phyloP scores from a whole-genome alignment of 2,888 invertebrate genomes.

The Catocala nupta region DNA sequence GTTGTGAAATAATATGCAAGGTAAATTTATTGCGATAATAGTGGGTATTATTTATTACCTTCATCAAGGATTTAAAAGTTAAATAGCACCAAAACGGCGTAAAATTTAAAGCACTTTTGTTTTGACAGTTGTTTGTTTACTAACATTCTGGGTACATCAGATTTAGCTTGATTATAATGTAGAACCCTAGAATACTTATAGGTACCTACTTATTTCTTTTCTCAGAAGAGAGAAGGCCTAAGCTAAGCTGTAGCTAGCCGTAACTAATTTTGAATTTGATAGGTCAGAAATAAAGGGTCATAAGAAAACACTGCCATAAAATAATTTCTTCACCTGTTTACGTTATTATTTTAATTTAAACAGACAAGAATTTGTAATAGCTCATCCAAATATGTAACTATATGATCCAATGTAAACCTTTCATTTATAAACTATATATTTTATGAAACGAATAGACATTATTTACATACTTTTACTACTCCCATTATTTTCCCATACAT shows the following conservation, averaged over 20 bases:
- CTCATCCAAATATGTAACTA: neutral
- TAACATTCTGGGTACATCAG: too few relatives aligned
- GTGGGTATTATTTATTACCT: too few relatives aligned
- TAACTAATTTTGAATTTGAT: constrained; percentile 16
- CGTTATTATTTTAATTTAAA: constrained; percentile 7
- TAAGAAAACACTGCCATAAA: constrained; percentile 61
- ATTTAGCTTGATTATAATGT: neutral
- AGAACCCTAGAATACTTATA: constrained; percentile 3
- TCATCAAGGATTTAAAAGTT: too few relatives aligned
- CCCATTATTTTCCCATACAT: constrained; percentile 19
- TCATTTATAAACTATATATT: constrained; percentile 8
- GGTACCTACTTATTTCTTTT: constrained; percentile 11
- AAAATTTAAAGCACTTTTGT: too few relatives aligned
- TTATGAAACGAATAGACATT: constrained; percentile 17
- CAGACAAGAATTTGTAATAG: neutral
- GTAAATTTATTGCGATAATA: too few relatives aligned
- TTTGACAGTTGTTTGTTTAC: too few relatives aligned
- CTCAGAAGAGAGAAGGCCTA: constrained; percentile 15
- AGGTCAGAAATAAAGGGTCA: constrained; percentile 32
- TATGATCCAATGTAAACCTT: too few relatives aligned
- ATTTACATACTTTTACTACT: constrained; percentile 23
- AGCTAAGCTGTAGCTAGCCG: constrained; percentile 24
- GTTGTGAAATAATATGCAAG: too few relatives aligned
- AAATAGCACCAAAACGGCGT: too few relatives aligned
- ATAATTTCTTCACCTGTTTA: constrained; percentile 18